A percentile compares a stretch with the other conserved stretches of the same genome.
phyloP scores from a whole-genome alignment of 2,113 vertebrate species.

The Nymphicus hollandicus region DNA sequence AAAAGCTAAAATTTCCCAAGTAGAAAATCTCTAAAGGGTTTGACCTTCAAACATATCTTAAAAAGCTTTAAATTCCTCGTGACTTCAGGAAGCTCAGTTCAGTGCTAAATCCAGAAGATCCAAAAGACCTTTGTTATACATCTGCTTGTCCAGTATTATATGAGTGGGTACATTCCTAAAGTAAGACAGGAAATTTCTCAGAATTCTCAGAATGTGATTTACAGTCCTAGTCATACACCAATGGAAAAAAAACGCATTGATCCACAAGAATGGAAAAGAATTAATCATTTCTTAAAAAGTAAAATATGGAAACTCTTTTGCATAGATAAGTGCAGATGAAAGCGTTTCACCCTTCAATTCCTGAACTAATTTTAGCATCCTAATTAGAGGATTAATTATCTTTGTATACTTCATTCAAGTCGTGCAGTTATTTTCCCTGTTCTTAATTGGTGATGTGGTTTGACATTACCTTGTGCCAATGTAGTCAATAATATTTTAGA shows the following conservation, averaged over 20 bases:
- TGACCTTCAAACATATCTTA: not conserved
- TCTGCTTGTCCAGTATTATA: not conserved
- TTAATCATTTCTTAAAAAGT: not conserved
- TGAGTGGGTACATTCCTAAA: not conserved
- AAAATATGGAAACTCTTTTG: not conserved
- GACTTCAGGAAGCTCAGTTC: not conserved
- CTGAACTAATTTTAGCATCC: slow-evolving; percentile 3
- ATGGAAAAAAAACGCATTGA: not conserved
- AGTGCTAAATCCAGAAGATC: not conserved
- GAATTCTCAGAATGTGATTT: not conserved
- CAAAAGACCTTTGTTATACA: not conserved
- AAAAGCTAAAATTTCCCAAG: not conserved
- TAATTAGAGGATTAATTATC: slow-evolving; percentile 34
- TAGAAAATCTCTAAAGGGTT: not conserved
- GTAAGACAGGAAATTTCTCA: not conserved
- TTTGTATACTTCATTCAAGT: not conserved
- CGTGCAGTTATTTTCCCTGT: not conserved
- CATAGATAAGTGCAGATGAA: not conserved
- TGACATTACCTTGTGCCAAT: not conserved
- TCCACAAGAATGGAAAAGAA: not conserved
- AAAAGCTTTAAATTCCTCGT: not conserved
- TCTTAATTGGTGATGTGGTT: not conserved
- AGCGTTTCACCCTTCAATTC: not conserved
- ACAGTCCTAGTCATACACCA: not conserved
- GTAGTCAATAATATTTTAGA: not conserved